Base-by-base conservation (phyloP, 2,888 invertebrate species). In the Thera britannica region DNA sequence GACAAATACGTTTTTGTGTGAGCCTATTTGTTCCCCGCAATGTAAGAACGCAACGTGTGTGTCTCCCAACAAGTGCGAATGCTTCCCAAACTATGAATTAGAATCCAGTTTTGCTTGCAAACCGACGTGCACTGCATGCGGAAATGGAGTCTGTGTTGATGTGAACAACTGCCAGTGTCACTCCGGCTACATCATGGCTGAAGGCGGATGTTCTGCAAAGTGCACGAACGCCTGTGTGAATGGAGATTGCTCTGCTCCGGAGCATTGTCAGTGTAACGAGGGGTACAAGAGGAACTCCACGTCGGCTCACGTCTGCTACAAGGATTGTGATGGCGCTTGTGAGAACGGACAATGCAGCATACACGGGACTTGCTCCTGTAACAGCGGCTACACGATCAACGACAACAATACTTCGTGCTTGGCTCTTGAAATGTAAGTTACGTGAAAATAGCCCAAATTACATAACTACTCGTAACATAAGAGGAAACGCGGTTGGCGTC, bases 361-460 rank as follows among this genome's bases (percentile, higher is more conserved):
- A 2, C 56, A 83, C 2, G 87, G 86, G 7, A 67, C 65, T 23
- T 89, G 89, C 54, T 58, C 62, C 6, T 90, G 90, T 67, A 60
- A 76, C 6, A 1, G 48, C 1, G 84, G 83, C 2, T 84, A 74
- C 48, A 74, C 76, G 52, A 69, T 79, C 51, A 44, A 49, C 1
- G 83, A 85, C 34, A 74, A 73, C 8, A n/a, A 34, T 12, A 66
- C 60, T 36, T 81, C 79, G 2, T 89, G 89, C 62, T 38, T 67
- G 6, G 55, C 70, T 38, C 67, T 77, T 5, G 65, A 72, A 54
- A 70, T 67, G 89, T 89, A 77, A 87, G 89, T 88, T 23, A 23
- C 23, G 23, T 23, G 23, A 23, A 23, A 1, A 23, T 23, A 23
- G 23, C 23, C 23, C 1, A 23, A 23, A 23, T 1, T 23, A 23